Percentiles rank a stretch among this genome's conserved stretches.
These are phyloP conservation scores for Entelurus aequoreus DNA, from an alignment of 2,113 vertebrate species.

Conservation along the genomic window DNA sequence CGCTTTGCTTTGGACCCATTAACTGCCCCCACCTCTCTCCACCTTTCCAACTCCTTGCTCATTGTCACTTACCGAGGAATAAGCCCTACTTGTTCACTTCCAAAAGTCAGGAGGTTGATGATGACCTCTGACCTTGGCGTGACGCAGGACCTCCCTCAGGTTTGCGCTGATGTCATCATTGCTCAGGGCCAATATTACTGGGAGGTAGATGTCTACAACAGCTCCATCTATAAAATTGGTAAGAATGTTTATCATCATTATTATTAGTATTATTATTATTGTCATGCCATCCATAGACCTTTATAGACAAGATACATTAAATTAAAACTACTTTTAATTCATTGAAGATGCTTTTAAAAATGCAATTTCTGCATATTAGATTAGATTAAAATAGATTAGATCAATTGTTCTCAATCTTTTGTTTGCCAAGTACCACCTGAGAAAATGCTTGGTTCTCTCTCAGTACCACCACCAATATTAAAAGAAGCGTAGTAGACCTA, in stretches of 20 bases:
- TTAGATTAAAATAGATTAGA: too few species aligned
- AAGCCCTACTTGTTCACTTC: neutral
- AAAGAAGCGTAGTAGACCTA: too few species aligned
- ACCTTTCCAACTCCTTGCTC: conserved; percentile 55
- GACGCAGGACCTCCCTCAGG: conserved; percentile 19
- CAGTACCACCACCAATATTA: too few species aligned
- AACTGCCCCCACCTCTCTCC: conserved; percentile 33
- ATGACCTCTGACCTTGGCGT: conserved; percentile 1
- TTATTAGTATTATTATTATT: conserved; percentile 2
- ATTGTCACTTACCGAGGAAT: conserved; percentile 34
- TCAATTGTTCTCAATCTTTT: too few species aligned
- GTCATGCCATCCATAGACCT: neutral
- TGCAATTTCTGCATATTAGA: too few species aligned
- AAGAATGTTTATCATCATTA: conserved; percentile 17
- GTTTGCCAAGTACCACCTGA: too few species aligned
- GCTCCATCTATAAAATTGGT: conserved; percentile 66
- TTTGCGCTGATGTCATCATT: conserved; percentile 47
- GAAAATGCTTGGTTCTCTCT: too few species aligned
- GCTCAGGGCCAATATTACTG: conserved; percentile 66
- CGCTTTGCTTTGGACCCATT: conserved; percentile 57
- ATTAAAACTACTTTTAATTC: too few species aligned
- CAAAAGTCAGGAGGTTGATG: neutral
- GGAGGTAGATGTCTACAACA: conserved; percentile 74
- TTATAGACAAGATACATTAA: too few species aligned
- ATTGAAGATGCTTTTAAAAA: too few species aligned